Base-by-base conservation (phyloP, 1,140 invertebrate species). In the Aporrectodea caliginosa region DNA sequence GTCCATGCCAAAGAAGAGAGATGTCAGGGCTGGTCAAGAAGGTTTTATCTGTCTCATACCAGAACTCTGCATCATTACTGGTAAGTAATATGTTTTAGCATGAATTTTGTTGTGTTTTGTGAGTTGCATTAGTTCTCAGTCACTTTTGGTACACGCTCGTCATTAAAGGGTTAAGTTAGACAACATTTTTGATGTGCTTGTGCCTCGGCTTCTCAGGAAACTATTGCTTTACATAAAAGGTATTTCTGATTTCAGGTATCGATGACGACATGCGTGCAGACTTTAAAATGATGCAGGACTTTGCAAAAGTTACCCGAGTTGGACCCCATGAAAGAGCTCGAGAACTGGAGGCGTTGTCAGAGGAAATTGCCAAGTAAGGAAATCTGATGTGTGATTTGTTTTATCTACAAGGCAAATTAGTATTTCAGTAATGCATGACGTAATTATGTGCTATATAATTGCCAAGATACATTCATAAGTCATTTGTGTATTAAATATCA, bases 51-150 rank as follows among this genome's bases (percentile, higher is more conserved):
- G 82, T 70, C 81, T 88, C 14, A 70, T 88, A n/a, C 87, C 87
- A 32, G 87, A 88, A 69, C 76, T 88, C 0, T 87, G 86, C 76
- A 79, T 79, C 14, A 69, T 86, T 2, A 88, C 87, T 32, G 86
- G 86, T 86, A 72, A 78, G 79, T 72, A n/a, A n/a, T n/a, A n/a
- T n/a, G n/a, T n/a, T n/a, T n/a, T n/a, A n/a, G 14, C 14, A 27
- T 68, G 14, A 27, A 68, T 27, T 27, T 14, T 68, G 14, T 16
- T 27, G 14, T 14, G 58, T 68, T 68, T 16, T 16, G 58, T 68
- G 14, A 68, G 58, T 68, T 68, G n/a, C n/a, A n/a, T n/a, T n/a
- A n/a, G n/a, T n/a, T n/a, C n/a, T n/a, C n/a, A n/a, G n/a, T n/a
- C n/a, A n/a, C n/a, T n/a, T n/a, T n/a, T n/a, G n/a, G n/a, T n/a